phyloP scores from a whole-genome alignment of 2,797 vertebrate genomes.

The Arrhamphus sclerolepis region DNA sequence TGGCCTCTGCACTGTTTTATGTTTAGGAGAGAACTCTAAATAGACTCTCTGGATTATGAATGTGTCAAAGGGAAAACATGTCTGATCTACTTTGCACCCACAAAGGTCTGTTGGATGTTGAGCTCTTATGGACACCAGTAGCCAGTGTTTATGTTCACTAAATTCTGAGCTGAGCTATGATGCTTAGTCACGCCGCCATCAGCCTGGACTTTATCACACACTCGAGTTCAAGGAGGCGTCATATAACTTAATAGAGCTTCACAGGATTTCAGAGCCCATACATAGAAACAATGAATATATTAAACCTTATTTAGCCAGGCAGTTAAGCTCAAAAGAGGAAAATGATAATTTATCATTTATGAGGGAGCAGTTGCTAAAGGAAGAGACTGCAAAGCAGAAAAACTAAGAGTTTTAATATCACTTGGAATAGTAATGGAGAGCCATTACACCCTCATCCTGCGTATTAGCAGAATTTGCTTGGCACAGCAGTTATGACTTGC shows the following conservation, averaged over 20 bases:
- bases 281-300: conserved; percentile 11
- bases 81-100: conserved; percentile 12
- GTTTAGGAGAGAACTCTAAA: conserved; percentile 41
- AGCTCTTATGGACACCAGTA: conserved; percentile 34
- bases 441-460: no score
- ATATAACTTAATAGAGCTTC: conserved; percentile 25
- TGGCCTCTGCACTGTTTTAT: conserved; percentile 23
- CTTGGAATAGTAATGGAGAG: neutral
- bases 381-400: conserved; percentile 6
- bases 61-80: conserved; percentile 10
- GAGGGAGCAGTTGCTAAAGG: conserved; percentile 11
- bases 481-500: neutral
- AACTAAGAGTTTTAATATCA: neutral
- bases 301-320: conserved; percentile 54
- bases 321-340: neutral
- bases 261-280: conserved; percentile 14
- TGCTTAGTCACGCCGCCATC: conserved; percentile 36
- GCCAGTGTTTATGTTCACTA: conserved; percentile 61
- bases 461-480: no score
- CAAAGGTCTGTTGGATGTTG: neutral
- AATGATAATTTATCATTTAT: conserved; percentile 6
- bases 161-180: conserved; percentile 31
- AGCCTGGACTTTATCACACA: conserved; percentile 54
- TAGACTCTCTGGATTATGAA: conserved; percentile 42
- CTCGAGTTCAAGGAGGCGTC: conserved; percentile 15